Evolutionary conservation across 2,888 invertebrate species (phyloP), one percentile per base, ranked within the genome.

Genomic region (Platycheirus albimanus): DNA sequence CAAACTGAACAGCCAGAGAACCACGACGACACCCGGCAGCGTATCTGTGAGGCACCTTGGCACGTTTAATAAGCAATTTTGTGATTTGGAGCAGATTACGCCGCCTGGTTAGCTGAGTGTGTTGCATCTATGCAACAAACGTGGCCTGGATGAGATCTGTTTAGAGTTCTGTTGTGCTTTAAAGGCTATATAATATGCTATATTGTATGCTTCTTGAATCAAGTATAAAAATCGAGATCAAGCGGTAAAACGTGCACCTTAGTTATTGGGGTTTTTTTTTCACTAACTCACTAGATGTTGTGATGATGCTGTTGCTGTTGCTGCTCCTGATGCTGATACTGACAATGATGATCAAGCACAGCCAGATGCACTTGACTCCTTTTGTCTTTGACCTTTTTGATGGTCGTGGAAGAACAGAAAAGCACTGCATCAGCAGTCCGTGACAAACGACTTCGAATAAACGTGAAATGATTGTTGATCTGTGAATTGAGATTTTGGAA

Each of bases 11-110:
- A 38, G 28, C 61, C 61, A 49, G 43, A n/a, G 47, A 10, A 20
- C 3, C n/a, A 30, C 28, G 8, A 30, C 61, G 19, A 61, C 45
- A 61, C 30, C 54, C 54, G 13, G 45, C 13, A 56, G 61, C 58
- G 13, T 61, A 63, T 63, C 78, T 52, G 61, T 63, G 79, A 56
- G 77, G 72, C 64, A 74, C 64, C 67, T 77, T 78, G 78, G 83
- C 78, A 78, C 74, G 78, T 78, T 83, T 78, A 83, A 83, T 83
- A 83, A 83, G 83, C 78, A 83, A 83, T 83, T 83, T 78, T 49
- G 72, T 63, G 83, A 83, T 83, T 78, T 83, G 58, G 83, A 83
- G 83, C 83, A 83, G 83, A 83, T 83, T 83, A 78, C 78, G 56
- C 67, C 69, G 78, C 81, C 76, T 69, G 67, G 79, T 75, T 58